Evolutionary conservation across 2,888 invertebrate species (phyloP), one percentile per base, ranked within the genome.

Genomic region (Morpho achilles): DNA sequence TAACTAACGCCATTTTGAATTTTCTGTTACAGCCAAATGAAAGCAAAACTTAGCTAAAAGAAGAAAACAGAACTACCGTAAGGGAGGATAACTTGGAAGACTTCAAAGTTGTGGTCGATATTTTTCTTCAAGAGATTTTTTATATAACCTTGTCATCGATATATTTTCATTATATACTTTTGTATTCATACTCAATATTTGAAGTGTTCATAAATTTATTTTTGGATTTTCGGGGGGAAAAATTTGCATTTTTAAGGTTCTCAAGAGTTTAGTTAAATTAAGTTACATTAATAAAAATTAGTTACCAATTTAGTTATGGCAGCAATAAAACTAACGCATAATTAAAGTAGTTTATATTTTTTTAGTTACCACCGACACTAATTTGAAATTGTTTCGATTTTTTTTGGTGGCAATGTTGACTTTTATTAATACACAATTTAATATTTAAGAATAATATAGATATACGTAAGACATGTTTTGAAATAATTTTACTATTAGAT

Each of bases 401-500:
- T 50, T 52, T 54, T 55, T 60, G 63, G 61, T 63, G 59, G 54
- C 61, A 60, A 66, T 60, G 60, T 62, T 61, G 51, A 63, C 50
- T 58, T 55, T 61, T 55, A 50, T 55, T 55, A 56, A 45, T 56
- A 51, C 46, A 55, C 50, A 58, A 50, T 47, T 53, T 58, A 48
- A 58, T 60, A 32, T 59, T 59, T 54, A 62, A 62, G 56, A 59
- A 52, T 53, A 58, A 55, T 64, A 64, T 66, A 69, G 61, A 69
- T 61, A 71, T 77, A 74, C 69, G 74, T 80, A 82, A 84, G 80
- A 80, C 79, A 77, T 72, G 71, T 77, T 75, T 77, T 76, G 73
- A 48, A 69, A 71, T 74, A 74, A 73, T 70, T 76, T 76, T 80
- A 79, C 75, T 76, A 74, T 74, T 79, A 80, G 76, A 10, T 89